Evolutionary conservation across 30 jellyfish, hydroid and myxozoan species (phyloP).

Genomic region (Pelagia noctiluca): DNA sequence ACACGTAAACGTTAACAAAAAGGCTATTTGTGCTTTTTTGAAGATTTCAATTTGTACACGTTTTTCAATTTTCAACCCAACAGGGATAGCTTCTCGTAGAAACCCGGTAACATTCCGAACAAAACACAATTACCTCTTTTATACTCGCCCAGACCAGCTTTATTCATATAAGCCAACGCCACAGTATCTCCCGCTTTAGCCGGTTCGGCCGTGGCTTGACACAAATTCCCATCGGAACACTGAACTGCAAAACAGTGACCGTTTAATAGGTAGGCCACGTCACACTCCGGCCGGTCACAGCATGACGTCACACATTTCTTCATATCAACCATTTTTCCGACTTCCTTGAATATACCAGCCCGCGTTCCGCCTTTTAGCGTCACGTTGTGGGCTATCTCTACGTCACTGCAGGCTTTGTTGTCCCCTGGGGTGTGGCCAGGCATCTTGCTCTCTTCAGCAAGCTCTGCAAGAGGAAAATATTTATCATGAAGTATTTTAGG

Average conservation of each 20-base stretch:
- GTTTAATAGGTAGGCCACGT: slow-evolving; percentile 85
- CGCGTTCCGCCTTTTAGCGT: slow-evolving; percentile 94
- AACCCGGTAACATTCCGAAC: slow-evolving; percentile 6
- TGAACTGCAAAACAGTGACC: slow-evolving; percentile 95
- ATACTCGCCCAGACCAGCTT: slow-evolving; percentile 88
- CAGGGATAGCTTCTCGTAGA: no score
- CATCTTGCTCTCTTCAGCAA: slow-evolving; percentile 38
- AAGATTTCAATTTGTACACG: no score
- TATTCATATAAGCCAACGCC: slow-evolving; percentile 93
- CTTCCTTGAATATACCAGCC: slow-evolving; percentile 90
- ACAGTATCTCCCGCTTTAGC: slow-evolving; percentile 85
- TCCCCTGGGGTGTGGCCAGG: slow-evolving; percentile 48
- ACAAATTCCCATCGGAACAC: slow-evolving; percentile 82
- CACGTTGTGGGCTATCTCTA: slow-evolving; percentile 80
- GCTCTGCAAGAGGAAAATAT: no score
- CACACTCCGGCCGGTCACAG: slow-evolving; percentile 97
- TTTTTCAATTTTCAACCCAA: no score
- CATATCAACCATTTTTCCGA: slow-evolving; percentile 87
- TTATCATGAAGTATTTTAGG: no score
- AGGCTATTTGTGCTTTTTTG: no score
- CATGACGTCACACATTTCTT: slow-evolving; percentile 84
- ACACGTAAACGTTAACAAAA: no score
- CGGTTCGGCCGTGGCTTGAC: slow-evolving; percentile 95
- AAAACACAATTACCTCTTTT: slow-evolving; percentile 80
- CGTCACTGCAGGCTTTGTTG: slow-evolving; percentile 88